Base-by-base conservation (phyloP, 2,888 invertebrate genomes). In the Papilio protenor region DNA sequence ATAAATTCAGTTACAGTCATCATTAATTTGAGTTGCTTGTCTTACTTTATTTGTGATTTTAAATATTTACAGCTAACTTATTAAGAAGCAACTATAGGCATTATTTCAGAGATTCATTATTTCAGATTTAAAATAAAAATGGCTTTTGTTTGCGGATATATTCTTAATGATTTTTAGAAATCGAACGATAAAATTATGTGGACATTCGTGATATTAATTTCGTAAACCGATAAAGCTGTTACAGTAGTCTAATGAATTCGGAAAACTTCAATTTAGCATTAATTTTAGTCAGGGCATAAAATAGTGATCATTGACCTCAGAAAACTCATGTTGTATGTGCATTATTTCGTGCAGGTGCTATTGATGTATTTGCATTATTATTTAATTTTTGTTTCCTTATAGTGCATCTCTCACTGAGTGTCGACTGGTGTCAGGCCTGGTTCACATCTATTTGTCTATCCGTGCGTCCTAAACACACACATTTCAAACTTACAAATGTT, bases 391-490 rank as follows among this genome's bases (percentile, higher is more conserved):
- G 61, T 77, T 73, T 77, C 69, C 71, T 75, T 71, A 78, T 78
- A 64, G 77, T 90, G 92, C 92, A 92, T 92, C 87, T 86, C 88
- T 89, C 90, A 86, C 82, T 84, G 88, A 87, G 89, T 91, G 89
- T 85, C 85, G 89, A 85, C 84, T 87, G 86, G 88, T 88, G 88
- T 87, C 71, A 77, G 70, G 87, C 85, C 84, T 88, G 85, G 84
- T 87, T 89, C 90, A 91, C 92, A 88, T 86, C 87, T 91, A 87
- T 90, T 88, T 88, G 92, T 93, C 94, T 94, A 91, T 94, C 93
- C 93, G 94, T 93, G 91, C 93, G 91, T 92, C 92, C 92, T 92
- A 91, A 94, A 92, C 66, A 86, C 83, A 91, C 92, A 93, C 91
- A 85, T 91, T 93, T 93, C 91, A 87, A 83, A 93, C 93, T 94